A percentile compares a stretch with the other conserved stretches of the same genome.
Conservation (phyloP, 2,113 vertebrate genomes). For the Zingel zingel region DNA sequence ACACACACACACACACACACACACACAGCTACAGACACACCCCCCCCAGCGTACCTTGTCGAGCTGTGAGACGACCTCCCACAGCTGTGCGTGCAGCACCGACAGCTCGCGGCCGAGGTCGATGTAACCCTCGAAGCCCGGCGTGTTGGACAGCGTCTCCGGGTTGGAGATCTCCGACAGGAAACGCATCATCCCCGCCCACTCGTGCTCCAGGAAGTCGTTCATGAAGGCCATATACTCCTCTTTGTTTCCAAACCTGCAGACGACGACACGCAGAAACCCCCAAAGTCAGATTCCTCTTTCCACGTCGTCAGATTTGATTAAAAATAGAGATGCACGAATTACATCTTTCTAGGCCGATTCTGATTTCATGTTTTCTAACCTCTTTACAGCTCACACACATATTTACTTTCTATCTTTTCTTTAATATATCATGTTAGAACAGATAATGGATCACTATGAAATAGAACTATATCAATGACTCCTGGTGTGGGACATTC, state of each 20-base stretch:
- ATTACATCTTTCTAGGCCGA: too few species aligned
- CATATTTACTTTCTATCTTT: too few species aligned
- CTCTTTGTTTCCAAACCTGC: slow-evolving; percentile 97
- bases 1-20: not conserved
- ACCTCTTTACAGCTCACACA: too few species aligned
- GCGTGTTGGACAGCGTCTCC: slow-evolving; percentile 92
- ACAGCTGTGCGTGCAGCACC: slow-evolving; percentile 92
- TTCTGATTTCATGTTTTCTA: too few species aligned
- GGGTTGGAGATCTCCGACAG: slow-evolving; percentile 94
- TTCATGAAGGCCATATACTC: slow-evolving; percentile 99
- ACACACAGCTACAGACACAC: slow-evolving; percentile 10
- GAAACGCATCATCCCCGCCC: slow-evolving; percentile 97
- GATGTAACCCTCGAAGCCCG: slow-evolving; percentile 95
- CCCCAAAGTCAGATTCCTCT: not conserved
- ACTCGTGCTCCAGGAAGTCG: slow-evolving; percentile 96
- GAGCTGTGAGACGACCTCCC: slow-evolving; percentile 95
- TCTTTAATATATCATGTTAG: too few species aligned
- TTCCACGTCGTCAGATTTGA: not conserved
- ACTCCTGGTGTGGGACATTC: too few species aligned
- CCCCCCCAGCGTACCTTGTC: slow-evolving; percentile 89
- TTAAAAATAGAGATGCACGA: too few species aligned
- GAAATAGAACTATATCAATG: too few species aligned
- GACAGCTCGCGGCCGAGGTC: slow-evolving; percentile 96
- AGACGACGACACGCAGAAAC: not conserved
- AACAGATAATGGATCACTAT: too few species aligned